These are phyloP conservation scores for Natator depressus DNA, from an alignment of 2,113 vertebrate genomes.

Conservation along the genomic window DNA sequence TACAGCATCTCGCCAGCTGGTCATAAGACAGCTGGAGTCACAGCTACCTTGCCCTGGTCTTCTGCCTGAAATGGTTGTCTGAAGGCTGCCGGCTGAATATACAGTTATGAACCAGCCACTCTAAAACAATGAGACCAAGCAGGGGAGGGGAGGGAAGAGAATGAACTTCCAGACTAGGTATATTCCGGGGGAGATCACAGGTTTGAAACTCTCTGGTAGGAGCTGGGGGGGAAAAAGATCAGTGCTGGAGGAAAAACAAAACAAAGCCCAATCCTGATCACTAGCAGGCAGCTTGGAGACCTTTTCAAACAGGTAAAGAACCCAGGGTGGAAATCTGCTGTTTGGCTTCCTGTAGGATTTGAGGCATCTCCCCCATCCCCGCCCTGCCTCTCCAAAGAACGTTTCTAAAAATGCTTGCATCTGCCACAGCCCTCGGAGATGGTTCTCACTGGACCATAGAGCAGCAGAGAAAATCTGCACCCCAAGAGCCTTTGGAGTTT, in stretches of 20 bases:
- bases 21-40: background rate
- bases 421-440: background rate
- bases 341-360: background rate
- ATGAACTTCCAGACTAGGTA: background rate
- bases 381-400: too few species aligned
- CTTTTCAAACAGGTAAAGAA: background rate
- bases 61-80: background rate
- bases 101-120: background rate
- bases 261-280: background rate
- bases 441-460: background rate
- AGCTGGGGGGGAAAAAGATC: background rate
- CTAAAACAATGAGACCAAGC: too few species aligned
- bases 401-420: too few species aligned
- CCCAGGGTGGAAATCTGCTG: background rate
- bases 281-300: background rate
- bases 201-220: background rate
- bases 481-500: too few species aligned
- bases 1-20: background rate
- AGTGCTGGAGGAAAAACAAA: background rate
- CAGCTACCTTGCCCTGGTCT: background rate
- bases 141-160: too few species aligned
- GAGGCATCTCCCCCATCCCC: background rate
- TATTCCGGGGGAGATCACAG: background rate
- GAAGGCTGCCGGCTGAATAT: background rate
- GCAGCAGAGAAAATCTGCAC: background rate